phyloP scores from a whole-genome alignment of 2,888 invertebrate species.

The Adelognathus sp. region DNA sequence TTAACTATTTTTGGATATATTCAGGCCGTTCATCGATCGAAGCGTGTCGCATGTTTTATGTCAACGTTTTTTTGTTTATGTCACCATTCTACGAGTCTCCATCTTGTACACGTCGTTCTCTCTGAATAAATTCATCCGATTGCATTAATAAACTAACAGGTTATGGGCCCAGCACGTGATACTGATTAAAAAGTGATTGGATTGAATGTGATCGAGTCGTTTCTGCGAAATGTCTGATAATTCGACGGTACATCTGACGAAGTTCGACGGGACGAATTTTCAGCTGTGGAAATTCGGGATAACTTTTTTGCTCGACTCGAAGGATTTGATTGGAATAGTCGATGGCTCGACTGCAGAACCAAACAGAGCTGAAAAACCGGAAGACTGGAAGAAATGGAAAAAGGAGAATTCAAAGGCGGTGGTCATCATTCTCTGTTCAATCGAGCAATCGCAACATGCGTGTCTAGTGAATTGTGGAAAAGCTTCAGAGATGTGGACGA shows the following conservation, averaged over 20 bases:
- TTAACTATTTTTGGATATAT: no score
- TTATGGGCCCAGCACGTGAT: constrained; percentile 4
- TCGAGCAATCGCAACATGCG: constrained; percentile 11
- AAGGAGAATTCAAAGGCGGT: constrained; percentile 7
- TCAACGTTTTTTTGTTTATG: no score
- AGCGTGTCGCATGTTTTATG: no score
- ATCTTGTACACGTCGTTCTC: not conserved
- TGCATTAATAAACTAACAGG: not conserved
- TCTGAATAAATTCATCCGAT: not conserved
- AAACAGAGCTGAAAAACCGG: not conserved
- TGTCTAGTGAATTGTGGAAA: not conserved
- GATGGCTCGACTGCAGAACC: not conserved
- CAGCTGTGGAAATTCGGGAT: constrained; percentile 1
- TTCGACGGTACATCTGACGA: not conserved
- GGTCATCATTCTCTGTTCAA: not conserved
- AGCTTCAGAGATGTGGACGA: not conserved
- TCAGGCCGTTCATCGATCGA: no score
- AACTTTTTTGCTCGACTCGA: not conserved
- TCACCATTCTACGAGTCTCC: not conserved
- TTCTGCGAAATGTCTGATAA: constrained; percentile 1
- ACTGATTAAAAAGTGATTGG: not conserved
- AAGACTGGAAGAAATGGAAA: constrained; percentile 1
- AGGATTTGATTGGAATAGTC: constrained; percentile 1
- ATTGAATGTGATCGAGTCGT: not conserved
- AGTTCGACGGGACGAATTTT: constrained; percentile 9